Percentiles rank a stretch among this genome's conserved stretches.
Evolutionary conservation across 2,888 invertebrate species (phyloP).

Genomic region (Patella ulyssiponensis): DNA sequence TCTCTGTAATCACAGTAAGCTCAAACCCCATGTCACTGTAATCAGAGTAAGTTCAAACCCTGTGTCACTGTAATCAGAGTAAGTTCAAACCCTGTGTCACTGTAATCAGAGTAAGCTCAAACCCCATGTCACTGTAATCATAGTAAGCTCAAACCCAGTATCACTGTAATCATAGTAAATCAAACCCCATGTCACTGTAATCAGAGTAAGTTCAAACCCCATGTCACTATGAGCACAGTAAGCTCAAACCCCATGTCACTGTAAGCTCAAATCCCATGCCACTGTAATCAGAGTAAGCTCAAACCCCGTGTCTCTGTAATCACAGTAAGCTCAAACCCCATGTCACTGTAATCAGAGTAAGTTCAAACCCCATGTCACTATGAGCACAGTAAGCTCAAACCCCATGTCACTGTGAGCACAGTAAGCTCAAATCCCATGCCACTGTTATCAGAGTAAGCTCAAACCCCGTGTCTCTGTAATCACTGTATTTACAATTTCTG

Average conservation of each 20-base stretch:
- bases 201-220: no score
- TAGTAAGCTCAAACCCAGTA: background rate
- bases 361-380: background rate
- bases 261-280: background rate
- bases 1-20: no score
- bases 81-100: background rate
- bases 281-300: slow-evolving; percentile 24
- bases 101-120: no score
- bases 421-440: background rate
- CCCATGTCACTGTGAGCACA: no score
- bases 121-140: background rate
- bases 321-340: no score
- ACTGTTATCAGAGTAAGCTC: no score
- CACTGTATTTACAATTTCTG: no score
- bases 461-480: no score
- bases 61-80: slow-evolving; percentile 17
- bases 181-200: no score
- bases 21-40: background rate
- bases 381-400: slow-evolving; percentile 16
- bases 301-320: no score
- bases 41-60: no score
- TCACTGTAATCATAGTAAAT: slow-evolving; percentile 23
- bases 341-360: background rate
- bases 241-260: background rate
- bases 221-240: background rate